Conservation (phyloP, 2,797 vertebrate genomes). For the Sebastes kiyomatsui region DNA sequence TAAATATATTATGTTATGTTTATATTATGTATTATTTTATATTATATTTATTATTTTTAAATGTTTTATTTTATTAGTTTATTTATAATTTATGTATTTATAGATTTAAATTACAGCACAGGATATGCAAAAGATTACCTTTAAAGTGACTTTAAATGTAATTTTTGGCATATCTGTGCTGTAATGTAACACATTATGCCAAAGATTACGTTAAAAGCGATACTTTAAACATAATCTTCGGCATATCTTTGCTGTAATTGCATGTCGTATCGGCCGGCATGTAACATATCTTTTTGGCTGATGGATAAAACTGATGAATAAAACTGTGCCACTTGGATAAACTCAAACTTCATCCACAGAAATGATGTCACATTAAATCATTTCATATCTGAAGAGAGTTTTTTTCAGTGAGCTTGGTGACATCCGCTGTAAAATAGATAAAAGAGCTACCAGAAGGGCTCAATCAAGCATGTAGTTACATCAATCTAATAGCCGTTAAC, state of each 20-base stretch:
- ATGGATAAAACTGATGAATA: neutral
- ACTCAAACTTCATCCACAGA: neutral
- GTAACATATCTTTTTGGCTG: neutral
- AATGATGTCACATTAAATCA: neutral
- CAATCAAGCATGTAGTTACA: conserved; percentile 11
- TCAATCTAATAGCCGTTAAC: conserved; percentile 8
- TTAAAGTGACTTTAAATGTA: too few relatives aligned
- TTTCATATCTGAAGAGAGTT: neutral
- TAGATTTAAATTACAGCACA: too few relatives aligned
- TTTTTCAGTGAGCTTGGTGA: conserved; percentile 8
- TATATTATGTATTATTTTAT: too few relatives aligned
- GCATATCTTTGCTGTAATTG: neutral
- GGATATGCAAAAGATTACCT: too few relatives aligned
- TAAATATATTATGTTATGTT: too few relatives aligned
- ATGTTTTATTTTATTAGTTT: too few relatives aligned
- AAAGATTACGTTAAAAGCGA: too few relatives aligned
- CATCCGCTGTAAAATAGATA: conserved; percentile 10
- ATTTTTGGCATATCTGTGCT: too few relatives aligned
- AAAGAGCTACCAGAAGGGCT: conserved; percentile 3
- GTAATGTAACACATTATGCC: too few relatives aligned
- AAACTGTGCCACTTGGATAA: neutral
- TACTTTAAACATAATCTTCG: neutral
- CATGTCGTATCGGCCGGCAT: neutral
- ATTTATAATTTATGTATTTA: too few relatives aligned
- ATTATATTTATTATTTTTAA: too few relatives aligned